A percentile compares a stretch with the other conserved stretches of the same genome.
phyloP scores from a whole-genome alignment of 2,888 invertebrate genomes.

The Lasiommata megera region DNA sequence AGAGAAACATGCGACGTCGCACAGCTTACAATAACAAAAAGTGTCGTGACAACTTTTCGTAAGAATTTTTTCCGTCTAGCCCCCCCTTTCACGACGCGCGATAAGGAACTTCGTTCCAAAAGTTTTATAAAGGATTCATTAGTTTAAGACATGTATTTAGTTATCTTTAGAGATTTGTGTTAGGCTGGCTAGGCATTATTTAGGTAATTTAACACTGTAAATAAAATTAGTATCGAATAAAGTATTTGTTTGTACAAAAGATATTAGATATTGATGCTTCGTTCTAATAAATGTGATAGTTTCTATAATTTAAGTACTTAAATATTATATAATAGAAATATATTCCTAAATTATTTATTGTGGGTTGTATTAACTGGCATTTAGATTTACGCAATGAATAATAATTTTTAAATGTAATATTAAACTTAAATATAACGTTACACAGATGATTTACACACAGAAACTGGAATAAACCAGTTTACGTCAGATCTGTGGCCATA shows the following conservation, averaged over 20 bases:
- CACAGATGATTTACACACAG: no score
- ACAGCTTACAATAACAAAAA: no score
- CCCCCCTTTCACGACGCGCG: no score
- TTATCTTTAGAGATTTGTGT: not conserved
- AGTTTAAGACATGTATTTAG: not conserved
- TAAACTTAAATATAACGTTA: not conserved
- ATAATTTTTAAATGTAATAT: not conserved
- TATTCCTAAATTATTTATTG: conserved; percentile 79
- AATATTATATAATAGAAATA: conserved; percentile 61
- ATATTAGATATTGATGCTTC: conserved; percentile 55
- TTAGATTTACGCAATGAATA: conserved; percentile 19
- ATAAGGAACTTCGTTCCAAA: no score
- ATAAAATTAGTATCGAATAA: conserved; percentile 35
- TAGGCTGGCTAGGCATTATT: not conserved
- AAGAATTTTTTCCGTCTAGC: no score
- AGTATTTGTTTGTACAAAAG: conserved; percentile 55
- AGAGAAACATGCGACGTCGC: no score
- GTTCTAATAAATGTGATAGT: conserved; percentile 80
- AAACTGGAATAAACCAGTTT: no score
- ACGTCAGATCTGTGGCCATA: no score
- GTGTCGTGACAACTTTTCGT: no score
- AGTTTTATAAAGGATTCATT: no score
- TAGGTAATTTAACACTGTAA: conserved; percentile 47
- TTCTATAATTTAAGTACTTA: conserved; percentile 78
- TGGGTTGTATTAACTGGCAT: conserved; percentile 45